Percentiles rank a stretch among this genome's conserved stretches.
phyloP scores from a whole-genome alignment of 2,113 vertebrate genomes.

The Ameiurus melas region DNA sequence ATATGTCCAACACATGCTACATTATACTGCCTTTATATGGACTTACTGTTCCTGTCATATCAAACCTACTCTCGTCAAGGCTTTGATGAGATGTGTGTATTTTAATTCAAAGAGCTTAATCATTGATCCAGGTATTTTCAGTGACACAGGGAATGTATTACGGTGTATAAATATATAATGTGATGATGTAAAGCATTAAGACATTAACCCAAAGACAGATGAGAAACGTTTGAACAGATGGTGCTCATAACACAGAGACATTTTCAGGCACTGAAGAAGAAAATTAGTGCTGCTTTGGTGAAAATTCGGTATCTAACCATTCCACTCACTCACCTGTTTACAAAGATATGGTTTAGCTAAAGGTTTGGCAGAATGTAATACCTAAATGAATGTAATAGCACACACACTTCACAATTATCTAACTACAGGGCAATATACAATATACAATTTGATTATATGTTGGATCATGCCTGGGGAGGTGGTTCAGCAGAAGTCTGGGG shows the following conservation, averaged over 20 bases:
- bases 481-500: not conserved
- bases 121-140: conserved; percentile 48
- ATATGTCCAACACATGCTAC: conserved; percentile 45
- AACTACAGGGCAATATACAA: not conserved
- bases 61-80: conserved; percentile 48
- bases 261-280: conserved; percentile 36
- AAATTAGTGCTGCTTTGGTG: not conserved
- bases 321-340: not conserved
- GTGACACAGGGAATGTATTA: conserved; percentile 9
- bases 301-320: not conserved
- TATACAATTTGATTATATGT: too few relatives aligned
- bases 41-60: conserved; percentile 45
- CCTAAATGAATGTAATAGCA: not conserved
- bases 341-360: not conserved
- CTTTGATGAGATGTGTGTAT: conserved; percentile 47
- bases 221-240: conserved; percentile 54
- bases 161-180: not conserved
- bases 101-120: conserved; percentile 51
- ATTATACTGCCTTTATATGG: conserved; percentile 51
- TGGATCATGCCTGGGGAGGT: too few relatives aligned
- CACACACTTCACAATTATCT: not conserved
- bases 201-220: conserved; percentile 41
- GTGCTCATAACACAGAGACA: conserved; percentile 47
- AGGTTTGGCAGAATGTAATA: not conserved
- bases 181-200: conserved; percentile 32